Conservation (phyloP, 2,797 vertebrate species). For the Euphonia xanthogaster region DNA sequence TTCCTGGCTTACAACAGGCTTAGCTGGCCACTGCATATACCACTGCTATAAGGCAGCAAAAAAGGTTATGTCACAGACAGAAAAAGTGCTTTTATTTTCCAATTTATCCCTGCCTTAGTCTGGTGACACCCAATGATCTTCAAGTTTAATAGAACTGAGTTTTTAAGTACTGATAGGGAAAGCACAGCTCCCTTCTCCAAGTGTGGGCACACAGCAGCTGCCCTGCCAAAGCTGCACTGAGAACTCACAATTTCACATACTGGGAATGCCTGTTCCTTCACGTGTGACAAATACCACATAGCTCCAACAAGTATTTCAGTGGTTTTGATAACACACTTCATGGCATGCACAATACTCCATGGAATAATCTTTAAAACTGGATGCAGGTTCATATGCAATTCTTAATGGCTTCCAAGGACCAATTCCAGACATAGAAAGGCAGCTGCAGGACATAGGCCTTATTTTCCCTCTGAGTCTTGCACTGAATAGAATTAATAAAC, state of each 20-base stretch:
- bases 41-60: neutral
- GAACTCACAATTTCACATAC: neutral
- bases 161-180: neutral
- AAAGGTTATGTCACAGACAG: neutral
- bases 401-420: neutral
- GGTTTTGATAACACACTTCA: neutral
- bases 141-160: rapidly evolving
- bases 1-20: neutral
- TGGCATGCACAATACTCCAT: neutral
- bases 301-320: neutral
- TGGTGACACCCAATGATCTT: neutral
- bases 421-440: neutral
- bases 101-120: neutral
- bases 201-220: neutral
- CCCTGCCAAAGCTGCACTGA: neutral
- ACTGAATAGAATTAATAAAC: neutral
- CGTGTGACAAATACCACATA: rapidly evolving
- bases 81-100: neutral
- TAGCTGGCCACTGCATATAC: neutral
- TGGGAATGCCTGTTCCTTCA: neutral
- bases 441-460: neutral
- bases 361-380: neutral
- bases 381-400: neutral
- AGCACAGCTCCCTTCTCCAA: neutral
- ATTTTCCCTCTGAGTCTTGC: neutral